Percentiles rank a stretch among this genome's conserved stretches.
phyloP scores from a whole-genome alignment of 2,888 invertebrate species.

The Romanomermis culicivorax region DNA sequence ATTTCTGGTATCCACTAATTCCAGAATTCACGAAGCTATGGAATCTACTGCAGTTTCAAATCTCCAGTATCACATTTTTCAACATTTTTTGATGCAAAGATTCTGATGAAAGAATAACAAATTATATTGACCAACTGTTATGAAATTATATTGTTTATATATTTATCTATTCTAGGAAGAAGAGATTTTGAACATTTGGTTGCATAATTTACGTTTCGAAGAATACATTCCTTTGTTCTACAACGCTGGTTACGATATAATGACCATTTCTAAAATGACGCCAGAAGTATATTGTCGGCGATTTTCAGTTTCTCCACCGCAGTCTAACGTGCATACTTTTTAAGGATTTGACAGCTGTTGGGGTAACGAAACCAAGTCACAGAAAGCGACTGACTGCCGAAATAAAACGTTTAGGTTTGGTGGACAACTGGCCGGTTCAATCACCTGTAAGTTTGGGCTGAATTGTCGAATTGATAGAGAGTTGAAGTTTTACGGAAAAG shows the following conservation, averaged over 20 bases:
- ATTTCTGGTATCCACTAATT: no score
- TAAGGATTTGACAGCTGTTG: conserved; percentile 43
- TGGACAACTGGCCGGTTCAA: conserved; percentile 75
- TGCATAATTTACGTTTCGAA: conserved; percentile 75
- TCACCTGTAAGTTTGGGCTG: conserved; percentile 9
- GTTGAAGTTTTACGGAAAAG: no score
- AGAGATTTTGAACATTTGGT: conserved; percentile 77
- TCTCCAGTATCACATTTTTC: no score
- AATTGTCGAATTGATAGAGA: no score
- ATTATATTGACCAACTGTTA: no score
- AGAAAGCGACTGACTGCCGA: conserved; percentile 84
- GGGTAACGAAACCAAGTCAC: conserved; percentile 88
- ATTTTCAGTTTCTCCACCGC: no score
- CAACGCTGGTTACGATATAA: conserved; percentile 86
- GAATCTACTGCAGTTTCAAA: no score
- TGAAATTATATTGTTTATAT: conserved; percentile 8
- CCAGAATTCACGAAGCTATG: no score
- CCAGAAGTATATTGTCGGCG: conserved; percentile 52
- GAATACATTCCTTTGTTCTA: conserved; percentile 81
- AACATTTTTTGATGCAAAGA: no score
- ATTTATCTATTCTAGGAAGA: conserved; percentile 46
- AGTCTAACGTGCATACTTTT: no score
- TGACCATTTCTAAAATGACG: conserved; percentile 94
- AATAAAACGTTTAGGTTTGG: conserved; percentile 57
- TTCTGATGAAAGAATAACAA: no score